These are phyloP conservation scores for Cephonodes hylas DNA, from an alignment of 2,888 invertebrate genomes.

Conservation along the genomic window DNA sequence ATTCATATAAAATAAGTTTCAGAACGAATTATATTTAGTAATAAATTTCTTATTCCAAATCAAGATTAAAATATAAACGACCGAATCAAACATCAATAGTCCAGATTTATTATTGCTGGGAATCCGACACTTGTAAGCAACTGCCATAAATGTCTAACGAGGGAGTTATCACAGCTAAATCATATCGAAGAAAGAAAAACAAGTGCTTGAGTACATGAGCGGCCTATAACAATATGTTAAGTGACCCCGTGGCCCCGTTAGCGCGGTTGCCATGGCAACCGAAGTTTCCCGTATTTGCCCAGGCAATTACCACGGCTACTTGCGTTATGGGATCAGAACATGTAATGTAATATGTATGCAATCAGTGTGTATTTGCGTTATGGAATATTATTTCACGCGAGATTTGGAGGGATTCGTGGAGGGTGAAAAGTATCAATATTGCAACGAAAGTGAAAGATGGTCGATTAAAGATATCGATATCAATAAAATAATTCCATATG, in stretches of 20 bases:
- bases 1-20: too few species aligned
- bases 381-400: not conserved
- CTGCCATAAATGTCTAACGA: not conserved
- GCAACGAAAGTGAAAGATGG: not conserved
- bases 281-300: conserved; percentile 6
- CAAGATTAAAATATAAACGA: too few species aligned
- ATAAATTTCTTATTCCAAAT: too few species aligned
- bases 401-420: not conserved
- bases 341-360: conserved; percentile 6
- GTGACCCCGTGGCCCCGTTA: conserved; percentile 7
- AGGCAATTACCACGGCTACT: not conserved
- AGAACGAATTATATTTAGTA: too few species aligned
- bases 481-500: too few species aligned
- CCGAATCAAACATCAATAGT: not conserved
- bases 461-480: too few species aligned
- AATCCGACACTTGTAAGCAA: not conserved
- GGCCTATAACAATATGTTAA: conserved; percentile 7
- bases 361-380: not conserved
- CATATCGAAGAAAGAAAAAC: not conserved
- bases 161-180: not conserved
- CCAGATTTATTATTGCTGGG: not conserved
- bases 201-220: not conserved
- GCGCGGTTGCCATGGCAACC: not conserved
- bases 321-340: not conserved
- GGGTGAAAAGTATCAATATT: not conserved